phyloP scores from a whole-genome alignment of 2,888 invertebrate genomes.

The Cremastinae sp. region DNA sequence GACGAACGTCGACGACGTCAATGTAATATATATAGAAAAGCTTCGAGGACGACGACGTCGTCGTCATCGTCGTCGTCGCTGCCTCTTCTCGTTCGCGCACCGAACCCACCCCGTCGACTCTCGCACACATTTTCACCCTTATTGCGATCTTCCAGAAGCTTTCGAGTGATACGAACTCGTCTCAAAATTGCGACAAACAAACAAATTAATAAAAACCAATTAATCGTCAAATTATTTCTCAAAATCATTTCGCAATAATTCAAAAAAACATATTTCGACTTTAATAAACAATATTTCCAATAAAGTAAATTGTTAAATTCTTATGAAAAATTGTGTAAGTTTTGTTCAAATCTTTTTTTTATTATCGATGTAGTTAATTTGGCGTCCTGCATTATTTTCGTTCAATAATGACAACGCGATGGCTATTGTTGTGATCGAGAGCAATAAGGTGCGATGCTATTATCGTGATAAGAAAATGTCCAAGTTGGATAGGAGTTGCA shows the following conservation, averaged over 20 bases:
- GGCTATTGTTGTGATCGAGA: neutral
- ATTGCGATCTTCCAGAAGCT: neutral
- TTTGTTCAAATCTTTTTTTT: neutral
- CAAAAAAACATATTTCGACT: no score
- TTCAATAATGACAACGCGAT: neutral
- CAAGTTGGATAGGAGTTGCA: constrained; percentile 4
- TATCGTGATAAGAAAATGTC: constrained; percentile 22
- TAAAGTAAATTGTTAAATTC: no score
- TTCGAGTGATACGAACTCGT: no score
- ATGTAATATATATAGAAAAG: constrained; percentile 35
- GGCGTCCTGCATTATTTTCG: no score
- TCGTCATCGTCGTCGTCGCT: constrained; percentile 57
- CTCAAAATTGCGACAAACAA: no score
- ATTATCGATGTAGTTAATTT: neutral
- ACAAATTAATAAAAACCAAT: no score
- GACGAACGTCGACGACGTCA: constrained; percentile 51
- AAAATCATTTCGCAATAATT: no score
- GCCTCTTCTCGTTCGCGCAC: neutral
- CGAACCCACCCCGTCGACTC: constrained; percentile 20
- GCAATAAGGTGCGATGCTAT: constrained; percentile 11
- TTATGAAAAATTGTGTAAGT: neutral
- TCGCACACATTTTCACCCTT: constrained; percentile 25
- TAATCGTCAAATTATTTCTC: no score
- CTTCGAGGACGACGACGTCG: constrained; percentile 54
- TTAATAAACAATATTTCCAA: no score